Evolutionary conservation across 2,113 vertebrate species (phyloP), one percentile per base, ranked within the genome.

Genomic region (Pardalotus punctatus): DNA sequence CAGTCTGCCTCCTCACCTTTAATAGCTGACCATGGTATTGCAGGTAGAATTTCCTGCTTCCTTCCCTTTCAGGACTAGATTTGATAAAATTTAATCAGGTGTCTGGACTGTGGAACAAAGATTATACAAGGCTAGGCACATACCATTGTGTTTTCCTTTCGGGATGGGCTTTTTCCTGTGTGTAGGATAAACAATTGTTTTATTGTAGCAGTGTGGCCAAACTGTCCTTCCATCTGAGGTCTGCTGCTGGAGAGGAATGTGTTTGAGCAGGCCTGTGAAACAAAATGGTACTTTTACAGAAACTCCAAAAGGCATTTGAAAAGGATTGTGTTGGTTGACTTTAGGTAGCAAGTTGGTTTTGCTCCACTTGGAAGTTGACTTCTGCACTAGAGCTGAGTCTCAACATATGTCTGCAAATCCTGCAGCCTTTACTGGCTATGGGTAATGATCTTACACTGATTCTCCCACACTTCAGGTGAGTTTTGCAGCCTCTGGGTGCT

Each of bases 31-130:
- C 5, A 3, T 62, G 23, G 42, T 85, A 79, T 90, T 82, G 54
- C 47, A 88, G 70, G 62, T 73, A 35, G 74, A 70, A 90, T 80
- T 95, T 96, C 78, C 73, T 81, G 50, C 53, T 95, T 94, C 66
- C 20, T 90, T 77, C 15, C 54, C 35, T 90, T 61, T 77, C 62
- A 69, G 45, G 72, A 64, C 4, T n/a, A 61, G 53, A 57, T 60
- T 71, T 86, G 40, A 76, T 93, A 74, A 91, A 91, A 62, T 72
- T 36, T 38, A 69, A 40, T 92, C 88, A 77, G 67, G 7, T 74
- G 40, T 74, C 87, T 89, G 77, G 54, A 67, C 61, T 67, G 22
- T 80, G 62, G 84, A 87, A 53, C 79, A 60, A 88, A 96, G 84
- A 65, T 93, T 73, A 31, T 0, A 2, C 9, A 28, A 43, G 25